Conservation (phyloP, 2,113 vertebrate genomes). For the Sphaerodactylus townsendi region DNA sequence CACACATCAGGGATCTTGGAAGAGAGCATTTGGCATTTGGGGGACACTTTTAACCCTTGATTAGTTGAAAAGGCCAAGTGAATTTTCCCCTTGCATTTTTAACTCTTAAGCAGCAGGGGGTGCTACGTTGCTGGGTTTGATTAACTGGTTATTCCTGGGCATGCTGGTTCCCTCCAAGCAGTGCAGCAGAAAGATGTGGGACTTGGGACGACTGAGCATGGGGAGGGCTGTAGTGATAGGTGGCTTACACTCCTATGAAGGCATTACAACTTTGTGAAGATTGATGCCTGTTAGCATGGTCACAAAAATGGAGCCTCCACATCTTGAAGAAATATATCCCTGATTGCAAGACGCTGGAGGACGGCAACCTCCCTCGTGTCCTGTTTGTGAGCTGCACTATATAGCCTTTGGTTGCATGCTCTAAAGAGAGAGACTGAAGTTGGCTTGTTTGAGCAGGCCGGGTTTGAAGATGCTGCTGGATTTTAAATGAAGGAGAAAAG, state of each 20-base stretch:
- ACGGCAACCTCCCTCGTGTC: no score
- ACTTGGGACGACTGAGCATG: no score
- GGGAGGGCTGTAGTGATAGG: not conserved
- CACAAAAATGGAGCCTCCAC: not conserved
- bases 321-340: not conserved
- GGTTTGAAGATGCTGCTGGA: not conserved
- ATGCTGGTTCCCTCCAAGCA: not conserved
- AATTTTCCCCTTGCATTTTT: not conserved
- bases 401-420: not conserved
- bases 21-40: not conserved
- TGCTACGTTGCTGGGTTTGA: not conserved
- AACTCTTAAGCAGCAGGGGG: not conserved
- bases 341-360: not conserved
- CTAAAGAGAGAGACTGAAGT: not conserved
- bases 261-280: no score
- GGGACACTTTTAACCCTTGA: not conserved
- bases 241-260: not conserved
- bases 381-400: not conserved
- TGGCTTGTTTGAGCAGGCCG: not conserved
- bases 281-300: not conserved
- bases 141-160: not conserved
- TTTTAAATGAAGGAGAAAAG: not conserved
- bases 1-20: not conserved
- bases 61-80: no score
- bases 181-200: not conserved